These are phyloP conservation scores for Paramormyrops kingsleyae DNA, from an alignment of 2,113 vertebrate genomes.

Conservation along the genomic window DNA sequence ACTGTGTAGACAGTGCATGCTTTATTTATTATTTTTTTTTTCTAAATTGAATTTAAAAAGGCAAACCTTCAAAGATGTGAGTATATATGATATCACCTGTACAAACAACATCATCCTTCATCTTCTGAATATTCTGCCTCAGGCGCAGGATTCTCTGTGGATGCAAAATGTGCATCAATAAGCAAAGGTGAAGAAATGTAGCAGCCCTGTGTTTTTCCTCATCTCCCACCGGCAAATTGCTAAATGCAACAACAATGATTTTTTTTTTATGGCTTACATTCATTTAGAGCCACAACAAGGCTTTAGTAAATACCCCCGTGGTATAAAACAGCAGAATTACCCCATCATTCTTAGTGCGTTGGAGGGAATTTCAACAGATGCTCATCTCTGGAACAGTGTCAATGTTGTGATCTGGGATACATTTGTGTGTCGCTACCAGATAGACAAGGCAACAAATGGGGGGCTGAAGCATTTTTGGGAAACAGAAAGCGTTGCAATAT, in stretches of 20 bases:
- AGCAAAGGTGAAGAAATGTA: background rate
- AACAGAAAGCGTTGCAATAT: background rate
- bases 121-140: background rate
- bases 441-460: background rate
- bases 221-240: background rate
- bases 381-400: background rate
- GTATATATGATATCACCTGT: background rate
- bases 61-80: background rate
- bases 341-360: background rate
- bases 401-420: background rate
- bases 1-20: background rate
- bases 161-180: background rate
- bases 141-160: background rate
- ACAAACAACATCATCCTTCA: background rate
- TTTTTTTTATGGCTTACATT: background rate
- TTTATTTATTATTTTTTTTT: background rate
- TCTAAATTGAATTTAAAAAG: background rate
- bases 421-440: background rate
- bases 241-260: background rate
- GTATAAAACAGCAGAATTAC: background rate
- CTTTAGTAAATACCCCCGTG: background rate
- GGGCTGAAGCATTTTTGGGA: background rate
- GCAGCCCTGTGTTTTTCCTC: background rate
- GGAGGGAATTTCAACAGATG: background rate
- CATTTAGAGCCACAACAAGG: background rate